Percentiles rank a stretch among this genome's conserved stretches.
These are phyloP conservation scores for Brachionus calyciflorus DNA, from an alignment of 1,140 invertebrate genomes.

Conservation along the genomic window DNA sequence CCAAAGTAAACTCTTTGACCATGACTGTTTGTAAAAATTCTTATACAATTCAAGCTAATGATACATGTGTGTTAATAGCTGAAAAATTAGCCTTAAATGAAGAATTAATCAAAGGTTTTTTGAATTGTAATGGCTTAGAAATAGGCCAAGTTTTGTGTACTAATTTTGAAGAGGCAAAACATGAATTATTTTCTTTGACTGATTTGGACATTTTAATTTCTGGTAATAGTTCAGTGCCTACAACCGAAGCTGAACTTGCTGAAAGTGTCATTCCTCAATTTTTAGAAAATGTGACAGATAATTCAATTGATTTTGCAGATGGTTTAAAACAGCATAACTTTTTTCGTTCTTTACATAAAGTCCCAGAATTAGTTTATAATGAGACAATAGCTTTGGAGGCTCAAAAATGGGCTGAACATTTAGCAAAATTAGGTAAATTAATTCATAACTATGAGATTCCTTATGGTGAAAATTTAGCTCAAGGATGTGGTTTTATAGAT, in stretches of 20 bases:
- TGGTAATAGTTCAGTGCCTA: not conserved
- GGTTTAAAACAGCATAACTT: slow-evolving; percentile 2
- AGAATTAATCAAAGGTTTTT: not conserved
- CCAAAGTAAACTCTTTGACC: no score
- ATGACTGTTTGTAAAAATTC: no score
- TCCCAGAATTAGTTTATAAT: not conserved
- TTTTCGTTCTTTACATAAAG: not conserved
- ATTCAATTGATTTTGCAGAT: not conserved
- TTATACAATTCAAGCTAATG: not conserved
- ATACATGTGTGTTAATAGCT: not conserved
- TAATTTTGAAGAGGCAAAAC: no score
- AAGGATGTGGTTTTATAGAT: slow-evolving; percentile 57
- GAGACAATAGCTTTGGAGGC: slow-evolving; percentile 58
- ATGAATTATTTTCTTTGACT: no score
- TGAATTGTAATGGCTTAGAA: not conserved
- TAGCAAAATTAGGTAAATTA: slow-evolving; percentile 74
- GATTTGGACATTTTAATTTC: no score
- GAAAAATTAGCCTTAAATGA: not conserved
- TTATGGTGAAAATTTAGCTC: slow-evolving; percentile 53
- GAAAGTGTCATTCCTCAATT: no score
- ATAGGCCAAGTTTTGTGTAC: not conserved
- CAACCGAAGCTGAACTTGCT: no score
- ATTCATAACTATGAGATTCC: slow-evolving; percentile 67
- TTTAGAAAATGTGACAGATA: not conserved
- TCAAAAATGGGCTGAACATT: slow-evolving; percentile 78